These are phyloP conservation scores for Thinocorus orbignyianus DNA, from an alignment of 2,113 vertebrate genomes.

Conservation along the genomic window DNA sequence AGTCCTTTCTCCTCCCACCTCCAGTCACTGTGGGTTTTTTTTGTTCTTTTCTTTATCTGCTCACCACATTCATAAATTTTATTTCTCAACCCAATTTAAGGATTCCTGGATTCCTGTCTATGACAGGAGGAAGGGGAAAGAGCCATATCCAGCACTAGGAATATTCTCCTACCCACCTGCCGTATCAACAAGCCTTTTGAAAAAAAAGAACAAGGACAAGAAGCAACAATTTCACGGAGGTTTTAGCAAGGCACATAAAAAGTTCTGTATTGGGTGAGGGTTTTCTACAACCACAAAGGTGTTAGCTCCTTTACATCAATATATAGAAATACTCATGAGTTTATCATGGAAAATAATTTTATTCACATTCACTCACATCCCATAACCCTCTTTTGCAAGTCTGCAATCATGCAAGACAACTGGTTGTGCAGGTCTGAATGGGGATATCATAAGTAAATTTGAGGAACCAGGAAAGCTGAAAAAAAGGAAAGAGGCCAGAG, in stretches of 20 bases:
- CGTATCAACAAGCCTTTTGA: neutral
- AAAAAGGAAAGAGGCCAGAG: neutral
- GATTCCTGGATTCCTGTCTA: neutral
- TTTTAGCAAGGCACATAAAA: neutral
- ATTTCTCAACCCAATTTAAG: neutral
- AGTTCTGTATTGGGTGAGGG: neutral
- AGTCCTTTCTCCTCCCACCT: neutral
- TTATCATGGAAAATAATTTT: neutral
- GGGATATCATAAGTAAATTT: neutral
- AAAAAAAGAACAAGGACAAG: neutral
- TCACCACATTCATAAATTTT: neutral
- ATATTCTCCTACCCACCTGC: neutral
- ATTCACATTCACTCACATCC: neutral
- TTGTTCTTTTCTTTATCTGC: neutral
- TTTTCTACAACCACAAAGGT: neutral
- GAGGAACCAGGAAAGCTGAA: neutral
- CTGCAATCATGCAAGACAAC: neutral
- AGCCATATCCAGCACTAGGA: neutral
- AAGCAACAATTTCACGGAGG: neutral
- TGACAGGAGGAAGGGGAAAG: neutral
- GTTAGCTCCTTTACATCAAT: neutral
- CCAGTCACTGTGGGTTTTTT: no score
- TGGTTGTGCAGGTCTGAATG: neutral
- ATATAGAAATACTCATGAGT: neutral
- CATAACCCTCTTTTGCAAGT: fast-evolving